Conservation (phyloP, 2,797 vertebrate genomes). For the Zalophus californianus region DNA sequence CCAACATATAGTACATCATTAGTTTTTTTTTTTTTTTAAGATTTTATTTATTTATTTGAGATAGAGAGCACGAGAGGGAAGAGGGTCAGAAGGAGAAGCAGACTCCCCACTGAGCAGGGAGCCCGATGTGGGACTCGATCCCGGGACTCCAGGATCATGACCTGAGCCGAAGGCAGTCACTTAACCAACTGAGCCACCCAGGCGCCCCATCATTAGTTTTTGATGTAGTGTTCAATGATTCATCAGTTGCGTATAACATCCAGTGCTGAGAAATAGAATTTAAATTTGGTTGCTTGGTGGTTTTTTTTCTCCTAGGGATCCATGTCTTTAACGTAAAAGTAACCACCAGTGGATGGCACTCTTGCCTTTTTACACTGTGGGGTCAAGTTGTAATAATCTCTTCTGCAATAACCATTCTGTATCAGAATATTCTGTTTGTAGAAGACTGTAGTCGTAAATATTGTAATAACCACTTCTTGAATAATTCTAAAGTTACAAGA, state of each 20-base stretch:
- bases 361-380: not conserved
- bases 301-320: not conserved
- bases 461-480: not conserved
- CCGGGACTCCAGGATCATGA: too few relatives aligned
- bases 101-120: too few relatives aligned
- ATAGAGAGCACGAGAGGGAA: too few relatives aligned
- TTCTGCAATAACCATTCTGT: not conserved
- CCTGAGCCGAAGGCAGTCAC: too few relatives aligned
- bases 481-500: not conserved
- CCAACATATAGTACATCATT: not conserved
- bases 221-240: not conserved
- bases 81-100: too few relatives aligned
- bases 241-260: not conserved
- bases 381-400: not conserved
- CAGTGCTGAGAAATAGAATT: not conserved
- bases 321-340: not conserved
- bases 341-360: constrained; percentile 62
- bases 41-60: too few relatives aligned
- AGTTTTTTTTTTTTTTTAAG: too few relatives aligned
- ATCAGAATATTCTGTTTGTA: not conserved
- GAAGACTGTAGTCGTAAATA: not conserved
- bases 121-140: too few relatives aligned
- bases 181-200: too few relatives aligned
- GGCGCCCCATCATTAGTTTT: not conserved
- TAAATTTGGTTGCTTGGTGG: constrained; percentile 11